A percentile compares a stretch with the other conserved stretches of the same genome.
Conservation (phyloP, 2,797 vertebrate species). For the Petrocephalus schoutedeni region DNA sequence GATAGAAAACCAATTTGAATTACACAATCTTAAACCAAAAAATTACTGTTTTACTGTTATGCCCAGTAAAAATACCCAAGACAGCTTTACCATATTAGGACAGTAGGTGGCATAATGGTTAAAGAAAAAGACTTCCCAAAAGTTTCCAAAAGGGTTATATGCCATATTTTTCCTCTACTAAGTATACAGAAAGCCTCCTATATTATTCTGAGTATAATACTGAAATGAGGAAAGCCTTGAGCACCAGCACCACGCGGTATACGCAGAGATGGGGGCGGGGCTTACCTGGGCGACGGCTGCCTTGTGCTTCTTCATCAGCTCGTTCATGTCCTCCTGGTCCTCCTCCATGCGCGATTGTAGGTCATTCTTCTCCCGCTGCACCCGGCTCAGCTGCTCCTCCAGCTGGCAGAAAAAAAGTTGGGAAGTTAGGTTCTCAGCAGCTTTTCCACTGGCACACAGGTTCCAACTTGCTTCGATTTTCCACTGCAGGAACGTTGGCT, state of each 20-base stretch:
- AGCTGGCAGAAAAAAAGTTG: not conserved
- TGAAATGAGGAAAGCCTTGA: not conserved
- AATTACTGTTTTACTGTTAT: not conserved
- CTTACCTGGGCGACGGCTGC: conserved; percentile 85
- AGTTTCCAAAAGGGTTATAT: not conserved
- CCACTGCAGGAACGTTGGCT: no score
- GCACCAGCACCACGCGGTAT: not conserved
- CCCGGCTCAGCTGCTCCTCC: conserved; percentile 83
- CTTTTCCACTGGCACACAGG: not conserved
- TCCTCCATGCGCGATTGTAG: conserved; percentile 90
- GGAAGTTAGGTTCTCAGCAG: not conserved
- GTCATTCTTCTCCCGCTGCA: conserved; percentile 93
- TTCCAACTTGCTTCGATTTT: no score
- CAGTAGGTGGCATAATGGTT: not conserved
- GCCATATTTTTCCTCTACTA: not conserved
- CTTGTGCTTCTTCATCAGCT: conserved; percentile 98
- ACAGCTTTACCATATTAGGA: not conserved
- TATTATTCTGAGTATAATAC: not conserved
- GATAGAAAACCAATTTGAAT: conserved; percentile 27
- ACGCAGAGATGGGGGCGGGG: not conserved
- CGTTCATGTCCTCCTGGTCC: conserved; percentile 95
- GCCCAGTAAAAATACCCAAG: not conserved
- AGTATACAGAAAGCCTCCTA: not conserved
- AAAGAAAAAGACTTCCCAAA: not conserved
- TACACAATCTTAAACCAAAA: conserved; percentile 34